A percentile compares a stretch with the other conserved stretches of the same genome.
Evolutionary conservation across 2,113 vertebrate genomes (phyloP).

Genomic region (Aplodontia rufa): DNA sequence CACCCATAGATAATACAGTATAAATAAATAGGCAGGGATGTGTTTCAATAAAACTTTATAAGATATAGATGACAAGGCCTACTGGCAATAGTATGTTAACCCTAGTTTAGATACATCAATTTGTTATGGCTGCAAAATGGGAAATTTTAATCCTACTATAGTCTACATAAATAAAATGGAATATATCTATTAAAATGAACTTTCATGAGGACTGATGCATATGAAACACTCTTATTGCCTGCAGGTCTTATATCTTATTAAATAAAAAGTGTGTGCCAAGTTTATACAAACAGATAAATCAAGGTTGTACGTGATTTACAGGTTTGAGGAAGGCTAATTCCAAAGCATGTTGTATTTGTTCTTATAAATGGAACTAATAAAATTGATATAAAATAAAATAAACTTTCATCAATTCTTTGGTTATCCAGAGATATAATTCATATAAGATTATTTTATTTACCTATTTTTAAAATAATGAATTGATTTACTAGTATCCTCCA

Average conservation of each 20-base stretch:
- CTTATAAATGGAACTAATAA: too few species aligned
- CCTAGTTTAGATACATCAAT: not conserved
- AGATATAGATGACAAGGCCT: not conserved
- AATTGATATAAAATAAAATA: not conserved
- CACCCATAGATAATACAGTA: not conserved
- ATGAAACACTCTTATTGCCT: too few species aligned
- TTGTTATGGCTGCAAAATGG: not conserved
- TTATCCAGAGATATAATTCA: not conserved
- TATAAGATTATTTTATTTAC: not conserved
- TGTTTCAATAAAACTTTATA: not conserved
- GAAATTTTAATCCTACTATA: constrained; percentile 24
- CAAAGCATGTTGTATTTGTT: too few species aligned
- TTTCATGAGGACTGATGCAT: not conserved
- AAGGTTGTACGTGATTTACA: too few species aligned
- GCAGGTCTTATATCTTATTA: too few species aligned
- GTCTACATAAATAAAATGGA: not conserved
- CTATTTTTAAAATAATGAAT: constrained; percentile 39
- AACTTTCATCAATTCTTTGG: not conserved
- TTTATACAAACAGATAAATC: too few species aligned
- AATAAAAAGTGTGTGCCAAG: too few species aligned
- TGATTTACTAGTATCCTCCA: constrained; percentile 1
- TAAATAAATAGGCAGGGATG: not conserved
- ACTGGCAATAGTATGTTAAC: not conserved
- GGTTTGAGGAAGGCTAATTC: too few species aligned
- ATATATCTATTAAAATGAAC: constrained; percentile 22